Conservation (phyloP, 2,113 vertebrate genomes). For the Chascanopsetta lugubris region DNA sequence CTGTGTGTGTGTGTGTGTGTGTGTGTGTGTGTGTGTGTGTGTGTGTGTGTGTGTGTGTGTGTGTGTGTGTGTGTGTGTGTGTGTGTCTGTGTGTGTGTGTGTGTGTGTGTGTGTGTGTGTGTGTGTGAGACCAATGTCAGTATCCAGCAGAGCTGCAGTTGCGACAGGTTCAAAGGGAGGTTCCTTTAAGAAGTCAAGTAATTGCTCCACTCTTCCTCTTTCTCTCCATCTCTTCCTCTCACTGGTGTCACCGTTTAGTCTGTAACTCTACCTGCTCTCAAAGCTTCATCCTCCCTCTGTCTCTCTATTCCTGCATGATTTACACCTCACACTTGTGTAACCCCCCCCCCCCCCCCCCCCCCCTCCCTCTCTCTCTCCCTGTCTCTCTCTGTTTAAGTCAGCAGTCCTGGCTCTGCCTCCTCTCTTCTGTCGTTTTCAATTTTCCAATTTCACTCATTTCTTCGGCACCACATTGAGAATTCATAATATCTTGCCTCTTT, state of each 20-base stretch:
- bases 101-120: no score
- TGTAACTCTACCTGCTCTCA: constrained; percentile 11
- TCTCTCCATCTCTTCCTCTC: neutral
- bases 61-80: no score
- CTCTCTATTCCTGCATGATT: constrained; percentile 21
- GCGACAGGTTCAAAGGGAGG: constrained; percentile 32
- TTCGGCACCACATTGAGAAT: constrained; percentile 40
- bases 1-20: no score
- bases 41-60: no score
- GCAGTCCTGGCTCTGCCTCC: constrained; percentile 27
- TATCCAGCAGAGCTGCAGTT: constrained; percentile 31
- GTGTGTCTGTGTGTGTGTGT: no score
- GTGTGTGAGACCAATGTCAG: constrained; percentile 41
- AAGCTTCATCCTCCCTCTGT: constrained; percentile 17
- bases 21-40: no score
- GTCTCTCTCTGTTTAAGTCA: constrained; percentile 28
- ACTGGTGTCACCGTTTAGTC: constrained; percentile 16
- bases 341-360: constrained; percentile 11
- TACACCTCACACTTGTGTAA: constrained; percentile 32
- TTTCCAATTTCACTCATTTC: constrained; percentile 50
- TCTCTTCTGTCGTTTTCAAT: constrained; percentile 39
- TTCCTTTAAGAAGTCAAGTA: constrained; percentile 20
- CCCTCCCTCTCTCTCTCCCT: constrained; percentile 26
- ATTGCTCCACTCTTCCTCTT: constrained; percentile 5
- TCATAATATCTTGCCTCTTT: constrained; percentile 28